Base-by-base conservation (phyloP, 1,140 invertebrate genomes). In the Latrodectus geometricus region DNA sequence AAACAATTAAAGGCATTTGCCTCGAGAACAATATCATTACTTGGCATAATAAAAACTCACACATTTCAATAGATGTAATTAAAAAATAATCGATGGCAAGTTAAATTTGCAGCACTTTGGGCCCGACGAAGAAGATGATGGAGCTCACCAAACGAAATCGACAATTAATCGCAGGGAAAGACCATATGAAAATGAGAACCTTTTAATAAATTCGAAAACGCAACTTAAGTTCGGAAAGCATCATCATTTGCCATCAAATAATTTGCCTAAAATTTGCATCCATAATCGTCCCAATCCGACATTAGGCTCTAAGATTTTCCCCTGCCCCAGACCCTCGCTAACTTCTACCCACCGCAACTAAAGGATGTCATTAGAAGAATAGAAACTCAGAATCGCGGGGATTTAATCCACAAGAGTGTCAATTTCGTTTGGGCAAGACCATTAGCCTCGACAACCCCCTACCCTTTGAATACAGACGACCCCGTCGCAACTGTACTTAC, bases 191-290 rank as follows among this genome's bases (percentile, higher is more conserved):
- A 76, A 84, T 84, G 82, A 84, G 73, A n/a, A 52, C 54, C 54
- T 56, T 68, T 79, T 84, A 84, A 84, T 84, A 84, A 84, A 84
- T 84, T 84, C 82, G 56, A 84, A 84, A 84, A 84, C 50, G 82
- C 82, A 52, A 75, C 82, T 84, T 65, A 75, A 84, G 72, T 84
- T 84, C 56, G 72, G 56, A 76, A 84, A 84, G 82, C 82, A 84
- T 84, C 82, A 84, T 84, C 82, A 84, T 84, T 84, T 84, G 82
- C 72, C 82, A 84, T 84, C 82, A 84, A 84, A 84, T 84, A 84
- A 84, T 84, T 84, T 84, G 82, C 82, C 82, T 84, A 84, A 84
- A 84, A 84, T 84, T 84, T 76, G 82, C 82, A 84, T 84, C 72
- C 72, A 68, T 84, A 84, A 84, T 84, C 72, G 72, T 35, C 20